Evolutionary conservation across 2,888 invertebrate genomes (phyloP), one percentile per base, ranked within the genome.

Genomic region (Chelonus formosanus): DNA sequence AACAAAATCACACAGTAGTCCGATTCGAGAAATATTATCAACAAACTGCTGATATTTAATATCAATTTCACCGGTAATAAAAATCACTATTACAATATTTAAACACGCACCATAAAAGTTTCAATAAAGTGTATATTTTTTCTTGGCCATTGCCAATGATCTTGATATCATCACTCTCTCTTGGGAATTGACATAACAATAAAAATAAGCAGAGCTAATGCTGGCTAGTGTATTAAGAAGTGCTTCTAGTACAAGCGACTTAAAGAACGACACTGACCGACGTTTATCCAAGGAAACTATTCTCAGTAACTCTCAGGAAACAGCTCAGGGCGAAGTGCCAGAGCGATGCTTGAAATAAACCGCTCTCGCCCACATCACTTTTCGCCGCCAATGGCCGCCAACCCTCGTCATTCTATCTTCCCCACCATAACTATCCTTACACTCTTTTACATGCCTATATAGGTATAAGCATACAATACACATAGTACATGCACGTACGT

Each of bases 341-440:
- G 77, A 78, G 71, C 74, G 78, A 76, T 72, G 82, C 83, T 82
- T 79, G 82, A 82, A 83, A 83, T 83, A 83, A 67, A 81, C 82
- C 78, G 76, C 76, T 74, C 74, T 73, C 74, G 76, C 75, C 80
- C 77, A 76, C 77, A 75, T 76, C 77, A 77, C 79, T 79, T 80
- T 77, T 78, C 77, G 75, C 80, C 79, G 80, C 80, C 79, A 40
- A 40, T 40, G 40, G 40, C 40, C 40, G 40, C 40, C 40, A 40
- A 40, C 40, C 40, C 40, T 40, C 81, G 79, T 73, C 74, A 74
- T 64, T 67, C 71, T 67, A 53, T 71, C 67, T 71, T 72, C 74
- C 75, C 76, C 75, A 73, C 74, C 64, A 67, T 70, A 60, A 34
- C 48, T 8, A 20, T 62, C 10, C 62, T 57, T 20, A 36, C 32